Percentiles rank a stretch among this genome's conserved stretches.
Evolutionary conservation across 2,797 vertebrate genomes (phyloP).

Genomic region (Odontamblyopus rebecca): DNA sequence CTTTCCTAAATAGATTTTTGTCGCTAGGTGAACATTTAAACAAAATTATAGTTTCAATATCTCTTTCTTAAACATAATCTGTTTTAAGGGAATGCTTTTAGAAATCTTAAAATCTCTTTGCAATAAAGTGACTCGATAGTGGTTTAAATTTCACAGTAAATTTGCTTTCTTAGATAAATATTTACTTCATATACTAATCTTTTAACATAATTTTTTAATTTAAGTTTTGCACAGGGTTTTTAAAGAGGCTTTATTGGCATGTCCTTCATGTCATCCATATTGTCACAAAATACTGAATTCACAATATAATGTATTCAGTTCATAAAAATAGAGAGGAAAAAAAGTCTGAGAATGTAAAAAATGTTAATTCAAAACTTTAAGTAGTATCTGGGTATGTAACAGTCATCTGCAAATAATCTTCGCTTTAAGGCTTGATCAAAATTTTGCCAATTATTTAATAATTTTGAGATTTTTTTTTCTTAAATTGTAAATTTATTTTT

Average conservation of each 20-base stretch:
- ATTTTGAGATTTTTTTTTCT: background rate
- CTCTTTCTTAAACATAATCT: background rate
- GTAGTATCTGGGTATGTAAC: background rate
- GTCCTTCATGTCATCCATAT: background rate
- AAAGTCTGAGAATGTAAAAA: background rate
- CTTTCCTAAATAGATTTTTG: conserved; percentile 38
- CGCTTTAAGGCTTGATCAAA: background rate
- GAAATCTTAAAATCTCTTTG: conserved; percentile 10
- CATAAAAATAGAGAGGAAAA: background rate
- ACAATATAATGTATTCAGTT: background rate
- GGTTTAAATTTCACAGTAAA: conserved; percentile 2
- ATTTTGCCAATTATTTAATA: background rate
- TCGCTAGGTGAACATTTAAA: conserved; percentile 42
- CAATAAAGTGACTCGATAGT: conserved; percentile 5
- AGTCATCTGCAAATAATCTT: conserved; percentile 3
- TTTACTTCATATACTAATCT: background rate
- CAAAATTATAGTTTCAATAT: conserved; percentile 47
- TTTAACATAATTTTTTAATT: background rate
- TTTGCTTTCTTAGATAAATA: background rate
- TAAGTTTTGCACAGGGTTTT: too few relatives aligned
- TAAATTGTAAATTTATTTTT: background rate
- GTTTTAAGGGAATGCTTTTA: conserved; percentile 46
- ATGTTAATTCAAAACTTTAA: background rate
- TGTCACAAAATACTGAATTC: background rate
- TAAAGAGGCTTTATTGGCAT: background rate